These are phyloP conservation scores for Lophotis ruficrista DNA, from an alignment of 2,113 vertebrate species.

Conservation along the genomic window DNA sequence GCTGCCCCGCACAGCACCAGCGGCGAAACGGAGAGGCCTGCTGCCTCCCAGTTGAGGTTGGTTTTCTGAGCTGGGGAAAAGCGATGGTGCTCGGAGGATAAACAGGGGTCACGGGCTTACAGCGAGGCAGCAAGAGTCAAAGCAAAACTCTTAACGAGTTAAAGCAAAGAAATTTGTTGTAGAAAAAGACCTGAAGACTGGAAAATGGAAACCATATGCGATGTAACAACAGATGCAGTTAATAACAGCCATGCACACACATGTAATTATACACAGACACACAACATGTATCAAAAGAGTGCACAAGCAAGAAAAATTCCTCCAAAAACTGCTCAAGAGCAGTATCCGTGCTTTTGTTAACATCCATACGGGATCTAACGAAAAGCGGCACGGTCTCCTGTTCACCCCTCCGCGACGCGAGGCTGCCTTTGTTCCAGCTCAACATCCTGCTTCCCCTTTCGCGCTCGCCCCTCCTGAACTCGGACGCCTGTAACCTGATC, in stretches of 20 bases:
- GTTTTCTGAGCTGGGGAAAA: neutral
- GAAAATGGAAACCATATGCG: slow-evolving; percentile 58
- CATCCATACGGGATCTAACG: neutral
- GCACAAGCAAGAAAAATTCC: neutral
- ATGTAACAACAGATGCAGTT: neutral
- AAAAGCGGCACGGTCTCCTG: neutral
- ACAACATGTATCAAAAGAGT: neutral
- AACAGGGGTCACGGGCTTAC: neutral
- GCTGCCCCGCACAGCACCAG: neutral
- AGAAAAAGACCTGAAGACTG: slow-evolving; percentile 4
- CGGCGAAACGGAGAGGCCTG: neutral
- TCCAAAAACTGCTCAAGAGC: neutral
- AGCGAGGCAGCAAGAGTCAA: neutral
- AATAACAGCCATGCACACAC: neutral
- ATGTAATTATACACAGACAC: neutral
- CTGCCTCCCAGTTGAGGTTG: neutral
- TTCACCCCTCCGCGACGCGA: neutral
- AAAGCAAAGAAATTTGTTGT: neutral
- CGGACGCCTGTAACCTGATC: neutral
- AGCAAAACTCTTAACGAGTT: neutral
- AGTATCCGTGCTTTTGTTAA: neutral
- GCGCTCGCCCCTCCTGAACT: neutral
- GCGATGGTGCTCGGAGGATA: accelerated
- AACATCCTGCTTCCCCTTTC: neutral
- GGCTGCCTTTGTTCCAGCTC: slow-evolving; percentile 18